phyloP scores from a whole-genome alignment of 2,113 vertebrate species.

The Xerus inauris region DNA sequence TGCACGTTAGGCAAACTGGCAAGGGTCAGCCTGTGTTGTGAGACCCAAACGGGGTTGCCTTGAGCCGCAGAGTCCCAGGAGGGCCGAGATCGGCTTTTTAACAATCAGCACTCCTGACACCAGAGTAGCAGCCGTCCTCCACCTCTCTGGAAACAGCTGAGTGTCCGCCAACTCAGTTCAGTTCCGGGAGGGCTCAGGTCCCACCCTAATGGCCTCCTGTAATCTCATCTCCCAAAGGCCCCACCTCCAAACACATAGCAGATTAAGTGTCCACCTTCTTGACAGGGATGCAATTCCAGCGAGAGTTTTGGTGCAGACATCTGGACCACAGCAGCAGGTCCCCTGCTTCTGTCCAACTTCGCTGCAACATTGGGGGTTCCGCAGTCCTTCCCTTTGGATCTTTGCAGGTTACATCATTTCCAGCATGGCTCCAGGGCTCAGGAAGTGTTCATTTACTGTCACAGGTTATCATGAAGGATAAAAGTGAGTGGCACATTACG shows the following conservation, averaged over 20 bases:
- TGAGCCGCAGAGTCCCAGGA: background rate
- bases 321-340: too few species aligned
- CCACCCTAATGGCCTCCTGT: background rate
- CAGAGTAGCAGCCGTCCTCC: background rate
- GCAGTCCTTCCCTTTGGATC: background rate
- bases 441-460: background rate
- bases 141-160: background rate
- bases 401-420: background rate
- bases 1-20: background rate
- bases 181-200: background rate
- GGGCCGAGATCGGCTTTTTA: fast-evolving
- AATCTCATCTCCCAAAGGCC: background rate
- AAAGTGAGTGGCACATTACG: too few species aligned
- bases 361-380: background rate
- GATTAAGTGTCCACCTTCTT: background rate
- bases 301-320: background rate
- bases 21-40: fast-evolving
- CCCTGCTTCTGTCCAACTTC: background rate
- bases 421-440: background rate
- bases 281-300: too few species aligned
- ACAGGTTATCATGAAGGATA: background rate
- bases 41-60: fast-evolving
- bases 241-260: too few species aligned
- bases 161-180: background rate
- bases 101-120: background rate